Conservation (phyloP, 2,888 invertebrate species). For the Siphlonurus alternatus region DNA sequence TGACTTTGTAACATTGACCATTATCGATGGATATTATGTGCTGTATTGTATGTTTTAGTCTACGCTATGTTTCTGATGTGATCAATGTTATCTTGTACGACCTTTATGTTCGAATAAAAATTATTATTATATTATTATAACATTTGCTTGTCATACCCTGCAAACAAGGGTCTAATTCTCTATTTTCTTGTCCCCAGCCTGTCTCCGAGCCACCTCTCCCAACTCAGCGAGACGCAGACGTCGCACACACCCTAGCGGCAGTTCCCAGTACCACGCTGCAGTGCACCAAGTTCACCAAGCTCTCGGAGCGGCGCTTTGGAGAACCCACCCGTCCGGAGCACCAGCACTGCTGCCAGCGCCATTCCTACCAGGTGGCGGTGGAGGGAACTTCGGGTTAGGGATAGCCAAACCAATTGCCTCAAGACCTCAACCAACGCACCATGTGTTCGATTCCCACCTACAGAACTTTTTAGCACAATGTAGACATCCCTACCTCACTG, state of each 20-base stretch:
- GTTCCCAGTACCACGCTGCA: background rate
- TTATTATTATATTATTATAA: too few relatives aligned
- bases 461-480: conserved; percentile 68
- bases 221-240: background rate
- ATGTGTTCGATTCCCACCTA: conserved; percentile 50
- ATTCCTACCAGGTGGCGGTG: background rate
- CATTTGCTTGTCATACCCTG: too few relatives aligned
- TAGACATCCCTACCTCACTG: conserved; percentile 65
- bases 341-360: background rate
- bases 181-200: background rate
- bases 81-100: too few relatives aligned
- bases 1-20: too few relatives aligned
- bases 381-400: conserved; percentile 18
- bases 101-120: too few relatives aligned
- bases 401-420: conserved; percentile 69
- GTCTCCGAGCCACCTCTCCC: background rate
- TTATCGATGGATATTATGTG: too few relatives aligned
- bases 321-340: background rate
- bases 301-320: conserved; percentile 1
- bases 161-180: background rate
- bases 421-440: background rate
- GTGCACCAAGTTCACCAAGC: background rate
- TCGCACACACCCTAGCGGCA: background rate
- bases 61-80: too few relatives aligned
- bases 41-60: too few relatives aligned